These are phyloP conservation scores for Marasmarcha lunaedactyla DNA, from an alignment of 2,888 invertebrate species.

Conservation along the genomic window DNA sequence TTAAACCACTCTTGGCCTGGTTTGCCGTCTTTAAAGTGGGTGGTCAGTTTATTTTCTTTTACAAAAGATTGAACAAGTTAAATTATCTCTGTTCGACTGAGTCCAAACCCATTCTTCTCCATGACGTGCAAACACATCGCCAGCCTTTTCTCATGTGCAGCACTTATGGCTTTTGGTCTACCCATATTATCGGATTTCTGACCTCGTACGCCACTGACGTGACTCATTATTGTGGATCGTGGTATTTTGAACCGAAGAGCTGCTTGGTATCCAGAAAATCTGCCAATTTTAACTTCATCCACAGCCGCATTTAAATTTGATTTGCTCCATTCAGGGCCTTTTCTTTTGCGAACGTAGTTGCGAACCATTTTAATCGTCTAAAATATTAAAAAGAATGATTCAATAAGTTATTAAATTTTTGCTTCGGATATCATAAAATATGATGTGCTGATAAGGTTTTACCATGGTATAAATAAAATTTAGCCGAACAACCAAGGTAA, in stretches of 20 bases:
- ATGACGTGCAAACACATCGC: background rate
- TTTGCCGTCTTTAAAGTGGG: conserved; percentile 8
- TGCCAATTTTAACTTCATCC: background rate
- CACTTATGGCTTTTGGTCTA: background rate
- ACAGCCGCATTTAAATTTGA: background rate
- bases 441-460: too few species aligned
- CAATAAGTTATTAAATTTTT: too few species aligned
- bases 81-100: conserved; percentile 8
- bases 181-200: background rate
- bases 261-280: background rate
- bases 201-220: background rate
- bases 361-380: background rate
- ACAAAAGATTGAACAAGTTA: conserved; percentile 6
- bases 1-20: conserved; percentile 10
- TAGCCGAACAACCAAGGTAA: too few species aligned
- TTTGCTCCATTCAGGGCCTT: background rate
- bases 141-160: background rate
- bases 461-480: too few species aligned
- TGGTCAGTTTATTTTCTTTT: conserved; percentile 4
- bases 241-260: background rate
- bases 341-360: background rate
- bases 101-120: conserved; percentile 7
- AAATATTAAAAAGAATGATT: too few species aligned
- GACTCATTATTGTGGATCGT: background rate
- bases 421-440: too few species aligned